Base-by-base conservation (phyloP, 2,888 invertebrate species). In the Cephus pygmeus region DNA sequence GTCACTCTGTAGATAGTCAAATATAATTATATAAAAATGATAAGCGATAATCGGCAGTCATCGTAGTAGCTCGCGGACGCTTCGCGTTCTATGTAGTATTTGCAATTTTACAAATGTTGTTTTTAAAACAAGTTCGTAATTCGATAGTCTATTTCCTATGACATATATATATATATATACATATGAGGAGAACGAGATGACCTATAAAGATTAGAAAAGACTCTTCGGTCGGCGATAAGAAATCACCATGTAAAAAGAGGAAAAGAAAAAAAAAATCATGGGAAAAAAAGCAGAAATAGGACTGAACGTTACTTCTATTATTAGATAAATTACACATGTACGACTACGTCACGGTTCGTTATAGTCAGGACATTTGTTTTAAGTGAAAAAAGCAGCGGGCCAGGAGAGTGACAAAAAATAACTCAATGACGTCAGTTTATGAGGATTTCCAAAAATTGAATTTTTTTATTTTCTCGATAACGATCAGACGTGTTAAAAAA, bases 241-340 rank as follows among this genome's bases (percentile, higher is more conserved):
- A 34, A 86, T 85, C 82, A 82, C 77, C 82, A 82, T 83, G 81
- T 85, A 82, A 81, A 85, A 85, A 85, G 83, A 84, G 56, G 56
- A 9, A 56, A 23, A 23, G 56, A 56, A 23, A 56, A 56, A 15
- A 23, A 23, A 40, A 56, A 23, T 15, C 2, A 56, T 15, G 56
- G 6, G 2, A 23, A 23, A 9, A 23, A 56, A 56, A 15, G 9
- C 56, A 56, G 56, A 56, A 23, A 56, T 83, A 81, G 82, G 85
- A 86, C 84, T 87, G 85, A 85, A 84, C 82, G 84, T 88, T 88
- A 85, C 85, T 87, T 87, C 81, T 87, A 56, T 56, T 9, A 87
- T 87, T 87, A 85, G 78, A 80, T 83, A 83, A 56, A 87, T 87
- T 86, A 85, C 23, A 56, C 23, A 2, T 88, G 83, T 84, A 82